These are phyloP conservation scores for Dicaeum eximium DNA, from an alignment of 2,113 vertebrate genomes.

Conservation along the genomic window DNA sequence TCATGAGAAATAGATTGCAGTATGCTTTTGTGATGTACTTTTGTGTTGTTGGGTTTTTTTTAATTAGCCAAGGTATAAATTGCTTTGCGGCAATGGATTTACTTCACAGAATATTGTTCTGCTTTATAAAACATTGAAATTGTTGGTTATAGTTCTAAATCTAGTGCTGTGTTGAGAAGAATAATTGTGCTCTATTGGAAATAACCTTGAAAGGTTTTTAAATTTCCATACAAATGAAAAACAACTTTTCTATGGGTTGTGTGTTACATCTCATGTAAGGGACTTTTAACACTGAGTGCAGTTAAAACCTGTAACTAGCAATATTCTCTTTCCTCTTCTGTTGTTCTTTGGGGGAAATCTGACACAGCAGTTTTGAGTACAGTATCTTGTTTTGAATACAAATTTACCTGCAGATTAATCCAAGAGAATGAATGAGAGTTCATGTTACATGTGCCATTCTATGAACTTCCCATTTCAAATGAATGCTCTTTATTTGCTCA, in stretches of 20 bases:
- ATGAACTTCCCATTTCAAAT: neutral
- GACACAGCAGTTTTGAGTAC: neutral
- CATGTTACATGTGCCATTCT: neutral
- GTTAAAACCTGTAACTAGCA: neutral
- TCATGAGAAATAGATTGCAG: neutral
- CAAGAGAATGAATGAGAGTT: neutral
- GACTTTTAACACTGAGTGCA: neutral
- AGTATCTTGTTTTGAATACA: neutral
- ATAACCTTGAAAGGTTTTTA: neutral
- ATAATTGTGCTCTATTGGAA: neutral
- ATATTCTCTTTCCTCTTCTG: neutral
- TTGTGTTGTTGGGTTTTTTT: fast-evolving
- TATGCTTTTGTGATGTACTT: neutral
- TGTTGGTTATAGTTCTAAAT: neutral
- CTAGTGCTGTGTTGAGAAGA: neutral
- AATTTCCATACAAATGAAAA: neutral
- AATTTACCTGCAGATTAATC: neutral
- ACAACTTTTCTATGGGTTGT: neutral
- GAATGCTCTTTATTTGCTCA: neutral
- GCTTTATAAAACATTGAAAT: neutral
- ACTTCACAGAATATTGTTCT: neutral
- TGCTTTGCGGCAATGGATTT: neutral
- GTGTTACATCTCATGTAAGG: neutral
- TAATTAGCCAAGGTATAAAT: neutral
- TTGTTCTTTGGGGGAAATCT: neutral